Base-by-base conservation (phyloP, 2,888 invertebrate genomes). In the Zaprionus obscuricornis region DNA sequence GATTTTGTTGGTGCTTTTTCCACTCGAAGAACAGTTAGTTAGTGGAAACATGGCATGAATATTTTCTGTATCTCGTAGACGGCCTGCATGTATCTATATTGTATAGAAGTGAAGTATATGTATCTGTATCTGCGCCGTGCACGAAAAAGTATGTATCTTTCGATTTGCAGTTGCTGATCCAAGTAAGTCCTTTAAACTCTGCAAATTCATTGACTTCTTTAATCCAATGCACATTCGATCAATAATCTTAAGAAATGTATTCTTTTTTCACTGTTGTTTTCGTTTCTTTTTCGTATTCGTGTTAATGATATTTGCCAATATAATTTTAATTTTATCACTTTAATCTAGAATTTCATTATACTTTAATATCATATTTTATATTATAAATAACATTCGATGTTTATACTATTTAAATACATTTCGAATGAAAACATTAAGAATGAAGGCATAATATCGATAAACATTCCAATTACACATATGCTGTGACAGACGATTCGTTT, bases 21-120 rank as follows among this genome's bases (percentile, higher is more conserved):
- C 84, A 79, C 74, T 78, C 82, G 78, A 81, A 46, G 82, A 77
- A 78, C 78, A 84, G 63, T 84, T 84, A 59, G 67, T 71, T 78
- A 76, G 85, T 69, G 81, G 59, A 76, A 85, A 85, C 81, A 82
- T 82, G 83, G 79, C 81, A 85, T 85, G 79, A 63, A 79, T 66
- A 60, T 76, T 82, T 74, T 62, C 47, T 60, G 50, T 27, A 60
- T 29, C 52, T 52, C 59, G 59, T 52, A 51, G 52, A 36, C 50
- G 55, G 26, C 50, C 71, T 60, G 58, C 76, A 81, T 81, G 70
- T 73, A 74, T 62, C 10, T 17, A 39, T 57, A n/a, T 26, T 54
- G 36, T 56, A 24, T 43, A 42, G 63, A 50, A 27, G 49, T 45
- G 34, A 22, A 17, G 37, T 31, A 22, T 42, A 6, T 24, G 20